These are phyloP conservation scores for rat (Rattus norvegicus) DNA, from an alignment of 2,113 vertebrate species.

Conservation along the genomic window DNA sequence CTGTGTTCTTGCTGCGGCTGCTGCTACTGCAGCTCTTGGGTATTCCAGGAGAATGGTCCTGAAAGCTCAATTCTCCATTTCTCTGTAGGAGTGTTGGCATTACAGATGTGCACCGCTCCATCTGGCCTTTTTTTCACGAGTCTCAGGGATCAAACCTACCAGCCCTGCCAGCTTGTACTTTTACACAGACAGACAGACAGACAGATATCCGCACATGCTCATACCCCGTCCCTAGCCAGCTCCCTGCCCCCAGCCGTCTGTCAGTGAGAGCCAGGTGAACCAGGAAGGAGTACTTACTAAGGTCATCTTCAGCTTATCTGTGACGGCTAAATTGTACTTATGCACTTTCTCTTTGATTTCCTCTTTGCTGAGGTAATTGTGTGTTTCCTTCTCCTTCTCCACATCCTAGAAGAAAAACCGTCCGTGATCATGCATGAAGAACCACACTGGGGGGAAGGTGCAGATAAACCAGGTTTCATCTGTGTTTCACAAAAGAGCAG, in stretches of 20 bases:
- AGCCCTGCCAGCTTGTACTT: neutral
- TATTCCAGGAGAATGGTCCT: neutral
- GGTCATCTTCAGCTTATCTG: slow-evolving; percentile 97
- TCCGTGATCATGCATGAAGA: slow-evolving; percentile 12
- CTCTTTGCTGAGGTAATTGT: slow-evolving; percentile 93
- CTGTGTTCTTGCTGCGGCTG: neutral
- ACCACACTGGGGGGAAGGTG: slow-evolving; percentile 49
- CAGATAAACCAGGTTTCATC: slow-evolving; percentile 37
- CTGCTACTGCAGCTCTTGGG: neutral
- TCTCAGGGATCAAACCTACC: neutral
- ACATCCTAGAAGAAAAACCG: slow-evolving; percentile 91
- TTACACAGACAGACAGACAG: neutral
- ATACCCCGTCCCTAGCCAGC: neutral
- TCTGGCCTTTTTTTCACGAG: neutral
- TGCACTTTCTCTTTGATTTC: slow-evolving; percentile 94
- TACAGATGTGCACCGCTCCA: neutral
- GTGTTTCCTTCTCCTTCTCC: slow-evolving; percentile 92
- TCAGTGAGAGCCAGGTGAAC: neutral
- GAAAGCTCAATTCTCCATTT: neutral
- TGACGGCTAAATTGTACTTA: slow-evolving; percentile 93
- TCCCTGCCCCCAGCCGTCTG: neutral
- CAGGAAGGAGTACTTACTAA: slow-evolving; percentile 87
- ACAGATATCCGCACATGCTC: neutral
- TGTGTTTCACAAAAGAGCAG: neutral
- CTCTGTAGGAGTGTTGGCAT: neutral